Conservation (phyloP, 2,888 invertebrate genomes). For the Eretmocerus hayati region DNA sequence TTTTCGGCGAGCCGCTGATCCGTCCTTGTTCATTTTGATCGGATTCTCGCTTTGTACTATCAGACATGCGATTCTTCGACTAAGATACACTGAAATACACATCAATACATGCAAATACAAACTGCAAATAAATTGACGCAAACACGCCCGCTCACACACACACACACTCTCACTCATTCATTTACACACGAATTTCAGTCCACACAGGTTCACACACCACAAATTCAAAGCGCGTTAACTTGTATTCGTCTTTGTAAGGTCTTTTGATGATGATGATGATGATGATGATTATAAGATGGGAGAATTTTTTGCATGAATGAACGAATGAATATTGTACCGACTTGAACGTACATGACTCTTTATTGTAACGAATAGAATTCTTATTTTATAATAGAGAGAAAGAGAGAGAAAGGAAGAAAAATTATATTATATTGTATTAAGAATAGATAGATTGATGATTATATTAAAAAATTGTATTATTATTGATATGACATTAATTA, state of each 20-base stretch:
- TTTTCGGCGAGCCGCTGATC: slow-evolving; percentile 1
- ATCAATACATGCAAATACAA: not conserved
- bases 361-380: slow-evolving; percentile 40
- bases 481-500: slow-evolving; percentile 34
- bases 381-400: slow-evolving; percentile 45
- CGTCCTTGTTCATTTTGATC: not conserved
- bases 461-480: slow-evolving; percentile 31
- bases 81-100: slow-evolving; percentile 13
- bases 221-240: too few species aligned
- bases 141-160: too few species aligned
- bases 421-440: slow-evolving; percentile 36
- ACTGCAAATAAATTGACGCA: too few species aligned
- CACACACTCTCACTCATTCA: too few species aligned
- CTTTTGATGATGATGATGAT: slow-evolving; percentile 15
- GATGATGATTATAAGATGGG: slow-evolving; percentile 9
- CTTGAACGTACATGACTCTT: too few species aligned
- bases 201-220: too few species aligned
- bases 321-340: slow-evolving; percentile 24
- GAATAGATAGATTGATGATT: slow-evolving; percentile 36
- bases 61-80: slow-evolving; percentile 21
- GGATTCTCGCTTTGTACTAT: slow-evolving; percentile 8
- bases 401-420: slow-evolving; percentile 36
- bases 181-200: too few species aligned
- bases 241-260: slow-evolving; percentile 23
- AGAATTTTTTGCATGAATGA: not conserved